A percentile compares a stretch with the other conserved stretches of the same genome.
Evolutionary conservation across 30 jellyfish, hydroid and myxozoan genomes (phyloP).

Genomic region (Catostylus mosaicus): DNA sequence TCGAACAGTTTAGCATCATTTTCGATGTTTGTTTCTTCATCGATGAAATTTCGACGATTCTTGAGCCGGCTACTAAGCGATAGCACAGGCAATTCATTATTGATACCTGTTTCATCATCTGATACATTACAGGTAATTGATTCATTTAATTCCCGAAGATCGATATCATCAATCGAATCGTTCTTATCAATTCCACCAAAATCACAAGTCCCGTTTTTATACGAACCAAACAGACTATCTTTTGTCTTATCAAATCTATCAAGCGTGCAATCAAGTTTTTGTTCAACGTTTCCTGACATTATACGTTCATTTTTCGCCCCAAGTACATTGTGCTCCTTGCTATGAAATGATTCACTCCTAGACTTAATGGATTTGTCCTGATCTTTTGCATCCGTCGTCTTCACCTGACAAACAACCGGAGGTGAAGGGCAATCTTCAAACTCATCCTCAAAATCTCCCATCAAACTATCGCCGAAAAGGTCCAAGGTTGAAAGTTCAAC

Average conservation of each 20-base stretch:
- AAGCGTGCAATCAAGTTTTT: not conserved
- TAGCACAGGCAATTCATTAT: not conserved
- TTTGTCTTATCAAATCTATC: not conserved
- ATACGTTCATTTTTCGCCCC: too few species aligned
- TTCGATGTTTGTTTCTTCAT: not conserved
- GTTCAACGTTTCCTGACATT: not conserved
- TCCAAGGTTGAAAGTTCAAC: slow-evolving; percentile 37
- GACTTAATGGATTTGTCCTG: not conserved
- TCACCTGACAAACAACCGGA: slow-evolving; percentile 69
- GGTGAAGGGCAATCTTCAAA: slow-evolving; percentile 76
- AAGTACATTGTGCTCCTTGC: not conserved
- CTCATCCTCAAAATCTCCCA: slow-evolving; percentile 56
- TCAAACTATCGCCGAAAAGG: slow-evolving; percentile 52
- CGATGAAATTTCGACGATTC: not conserved
- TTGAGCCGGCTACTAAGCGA: slow-evolving; percentile 3
- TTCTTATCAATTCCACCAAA: not conserved
- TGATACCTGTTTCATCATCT: not conserved
- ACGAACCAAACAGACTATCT: not conserved
- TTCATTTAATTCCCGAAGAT: too few species aligned
- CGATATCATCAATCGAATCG: too few species aligned
- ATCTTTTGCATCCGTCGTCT: not conserved
- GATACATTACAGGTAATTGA: not conserved
- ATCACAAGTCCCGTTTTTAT: not conserved
- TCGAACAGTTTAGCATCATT: not conserved
- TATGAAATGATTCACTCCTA: not conserved